phyloP scores from a whole-genome alignment of 2,797 vertebrate genomes.

The Danio choprae region DNA sequence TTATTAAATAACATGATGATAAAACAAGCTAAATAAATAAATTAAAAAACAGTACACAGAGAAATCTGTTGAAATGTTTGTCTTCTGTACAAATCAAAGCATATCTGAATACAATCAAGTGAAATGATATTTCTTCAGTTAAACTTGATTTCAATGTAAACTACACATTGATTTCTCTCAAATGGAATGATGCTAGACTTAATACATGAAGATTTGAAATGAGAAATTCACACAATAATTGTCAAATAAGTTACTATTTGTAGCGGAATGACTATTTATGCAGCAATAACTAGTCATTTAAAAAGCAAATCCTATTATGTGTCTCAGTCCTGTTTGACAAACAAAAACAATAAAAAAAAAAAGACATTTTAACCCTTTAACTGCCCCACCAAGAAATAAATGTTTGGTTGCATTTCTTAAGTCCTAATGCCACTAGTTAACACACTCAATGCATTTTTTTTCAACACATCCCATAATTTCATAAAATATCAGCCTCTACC shows the following conservation, averaged over 20 bases:
- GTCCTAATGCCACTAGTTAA: no score
- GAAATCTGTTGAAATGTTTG: background rate
- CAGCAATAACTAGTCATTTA: background rate
- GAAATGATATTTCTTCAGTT: background rate
- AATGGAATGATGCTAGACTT: background rate
- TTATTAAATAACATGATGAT: background rate
- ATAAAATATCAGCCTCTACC: no score
- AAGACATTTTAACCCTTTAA: background rate
- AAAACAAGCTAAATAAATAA: background rate
- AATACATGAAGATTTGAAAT: constrained; percentile 8
- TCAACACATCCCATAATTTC: no score
- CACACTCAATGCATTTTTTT: no score
- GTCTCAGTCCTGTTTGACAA: background rate
- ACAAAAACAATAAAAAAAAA: background rate
- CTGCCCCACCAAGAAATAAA: no score
- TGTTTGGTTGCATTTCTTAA: no score
- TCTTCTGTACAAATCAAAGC: background rate
- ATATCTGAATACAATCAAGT: background rate
- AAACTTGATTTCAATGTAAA: background rate
- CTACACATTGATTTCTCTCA: background rate
- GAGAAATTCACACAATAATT: background rate
- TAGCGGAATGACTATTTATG: background rate
- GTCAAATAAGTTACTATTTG: background rate
- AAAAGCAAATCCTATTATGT: background rate
- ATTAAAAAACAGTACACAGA: background rate